phyloP scores from a whole-genome alignment of 1,140 invertebrate species.

The Cydia fagiglandana region DNA sequence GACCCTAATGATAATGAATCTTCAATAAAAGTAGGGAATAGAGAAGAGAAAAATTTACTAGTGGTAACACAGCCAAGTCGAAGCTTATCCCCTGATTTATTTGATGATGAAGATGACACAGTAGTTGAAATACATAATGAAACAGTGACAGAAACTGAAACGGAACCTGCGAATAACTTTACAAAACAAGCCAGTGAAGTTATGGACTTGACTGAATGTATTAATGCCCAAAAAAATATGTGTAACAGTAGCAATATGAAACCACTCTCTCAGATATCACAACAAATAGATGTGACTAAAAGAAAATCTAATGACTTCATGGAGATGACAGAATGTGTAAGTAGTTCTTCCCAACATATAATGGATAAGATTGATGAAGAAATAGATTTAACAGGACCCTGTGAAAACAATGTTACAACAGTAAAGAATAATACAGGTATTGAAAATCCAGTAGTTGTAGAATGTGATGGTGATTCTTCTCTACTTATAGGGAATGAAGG shows the following conservation, averaged over 20 bases:
- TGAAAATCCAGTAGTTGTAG: conserved; percentile 40
- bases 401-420: conserved; percentile 15
- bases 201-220: conserved; percentile 67
- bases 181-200: conserved; percentile 39
- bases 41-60: conserved; percentile 45
- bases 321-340: conserved; percentile 67
- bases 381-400: conserved; percentile 43
- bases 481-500: background rate
- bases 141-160: background rate
- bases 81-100: conserved; percentile 79
- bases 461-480: conserved; percentile 22
- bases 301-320: conserved; percentile 65
- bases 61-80: conserved; percentile 37
- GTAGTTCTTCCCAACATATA: conserved; percentile 36
- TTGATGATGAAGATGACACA: conserved; percentile 62
- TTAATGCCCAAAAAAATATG: conserved; percentile 39
- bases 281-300: conserved; percentile 48
- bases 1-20: background rate
- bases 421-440: background rate
- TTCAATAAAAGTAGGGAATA: background rate
- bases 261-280: conserved; percentile 33
- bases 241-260: conserved; percentile 19
- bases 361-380: conserved; percentile 35
- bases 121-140: conserved; percentile 23
- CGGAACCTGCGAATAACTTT: conserved; percentile 23